Conservation (phyloP, 1,140 invertebrate genomes). For the Trypoxylus dichotomus region DNA sequence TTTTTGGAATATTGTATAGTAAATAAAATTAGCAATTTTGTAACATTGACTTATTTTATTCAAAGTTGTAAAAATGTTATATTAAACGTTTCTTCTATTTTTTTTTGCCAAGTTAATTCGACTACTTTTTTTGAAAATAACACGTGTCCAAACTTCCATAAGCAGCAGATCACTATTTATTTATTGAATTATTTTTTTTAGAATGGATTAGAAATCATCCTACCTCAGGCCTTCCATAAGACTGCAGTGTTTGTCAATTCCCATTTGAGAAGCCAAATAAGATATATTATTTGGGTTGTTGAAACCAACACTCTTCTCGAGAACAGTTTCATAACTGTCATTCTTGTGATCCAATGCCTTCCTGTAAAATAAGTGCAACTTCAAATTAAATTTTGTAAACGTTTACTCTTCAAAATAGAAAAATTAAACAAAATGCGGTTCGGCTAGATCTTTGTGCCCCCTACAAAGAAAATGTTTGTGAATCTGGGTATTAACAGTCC, state of each 20-base stretch:
- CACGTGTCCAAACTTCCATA: no score
- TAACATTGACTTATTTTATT: no score
- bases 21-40: no score
- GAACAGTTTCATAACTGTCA: constrained; percentile 79
- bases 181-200: no score
- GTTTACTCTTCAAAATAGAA: constrained; percentile 17
- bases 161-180: no score
- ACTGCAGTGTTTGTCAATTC: constrained; percentile 70
- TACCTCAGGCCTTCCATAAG: constrained; percentile 77
- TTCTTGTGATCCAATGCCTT: constrained; percentile 78
- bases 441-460: not conserved
- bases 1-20: no score
- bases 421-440: not conserved
- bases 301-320: constrained; percentile 83
- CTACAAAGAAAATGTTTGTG: constrained; percentile 37
- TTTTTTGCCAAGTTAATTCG: no score
- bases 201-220: not conserved
- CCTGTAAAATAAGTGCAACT: constrained; percentile 56
- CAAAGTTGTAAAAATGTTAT: no score
- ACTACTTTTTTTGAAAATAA: no score
- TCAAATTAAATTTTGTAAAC: constrained; percentile 16
- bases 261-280: constrained; percentile 73
- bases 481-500: constrained; percentile 35
- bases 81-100: no score
- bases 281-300: constrained; percentile 87